Evolutionary conservation across 2,888 invertebrate genomes (phyloP), one percentile per base, ranked within the genome.

Genomic region (Stomorhina lunata): DNA sequence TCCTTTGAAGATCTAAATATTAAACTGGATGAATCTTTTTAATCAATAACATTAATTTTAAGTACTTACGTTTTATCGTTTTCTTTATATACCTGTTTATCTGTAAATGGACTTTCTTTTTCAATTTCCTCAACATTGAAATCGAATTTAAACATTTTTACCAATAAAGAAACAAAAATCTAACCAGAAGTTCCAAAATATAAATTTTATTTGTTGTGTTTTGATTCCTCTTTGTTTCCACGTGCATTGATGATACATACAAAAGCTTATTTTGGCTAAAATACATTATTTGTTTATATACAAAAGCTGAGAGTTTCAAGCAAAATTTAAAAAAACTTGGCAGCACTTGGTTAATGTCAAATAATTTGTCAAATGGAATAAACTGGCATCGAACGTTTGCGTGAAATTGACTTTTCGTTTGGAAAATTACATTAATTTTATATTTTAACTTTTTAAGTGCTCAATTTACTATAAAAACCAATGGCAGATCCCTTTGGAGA

Each of bases 111-210:
- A 27, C 43, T 76, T 59, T 80, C 80, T 0, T 40, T 63, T 0
- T 83, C 85, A 10, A 65, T 84, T 45, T 85, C 72, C 2, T 85
- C 85, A 5, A 90, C 85, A 29, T 89, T 84, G 81, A 90, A 90
- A 71, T 89, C 88, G 83, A 90, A 90, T 85, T 89, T 87, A 65
- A 90, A 90, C 90, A 90, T 90, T 75, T 73, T 72, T 0, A 57
- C 6, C 34, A n/a, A n/a, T n/a, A n/a, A n/a, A n/a, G n/a, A n/a
- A n/a, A n/a, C n/a, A n/a, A n/a, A 55, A 29, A 20, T 9, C 2
- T 2, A 53, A 32, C 6, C 7, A 29, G 4, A 15, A 15, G 15
- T 59, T 37, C n/a, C 17, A 1, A 45, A 7, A 27, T 4, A 12
- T 15, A 15, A 3, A 10, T 34, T 29, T 59, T 59, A 7, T 50